Conservation (phyloP, 1,140 invertebrate species). For the Euura saliciscinereae region DNA sequence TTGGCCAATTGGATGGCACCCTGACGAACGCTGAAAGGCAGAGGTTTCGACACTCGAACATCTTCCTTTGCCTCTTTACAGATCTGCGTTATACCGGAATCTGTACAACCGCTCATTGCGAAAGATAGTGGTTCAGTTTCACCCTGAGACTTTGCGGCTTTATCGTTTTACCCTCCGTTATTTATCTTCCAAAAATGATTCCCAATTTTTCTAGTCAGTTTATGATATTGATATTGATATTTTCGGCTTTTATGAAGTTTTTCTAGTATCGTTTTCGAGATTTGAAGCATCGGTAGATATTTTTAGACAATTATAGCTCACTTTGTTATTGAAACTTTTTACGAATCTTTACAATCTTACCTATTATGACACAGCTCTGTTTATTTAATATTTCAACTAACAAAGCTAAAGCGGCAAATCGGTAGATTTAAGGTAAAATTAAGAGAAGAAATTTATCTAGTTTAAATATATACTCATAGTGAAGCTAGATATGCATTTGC, state of each 20-base stretch:
- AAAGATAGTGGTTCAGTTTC: too few relatives aligned
- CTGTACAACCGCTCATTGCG: background rate
- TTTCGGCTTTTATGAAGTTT: too few relatives aligned
- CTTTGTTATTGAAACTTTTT: background rate
- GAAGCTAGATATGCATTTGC: background rate
- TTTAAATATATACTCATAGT: background rate
- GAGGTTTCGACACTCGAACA: background rate
- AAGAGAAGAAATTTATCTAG: background rate
- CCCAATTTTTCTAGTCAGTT: too few relatives aligned
- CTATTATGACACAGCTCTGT: background rate
- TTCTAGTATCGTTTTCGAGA: too few relatives aligned
- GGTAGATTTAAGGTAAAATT: too few relatives aligned
- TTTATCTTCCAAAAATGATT: too few relatives aligned
- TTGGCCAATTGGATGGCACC: slow-evolving; percentile 50
- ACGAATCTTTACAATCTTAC: background rate
- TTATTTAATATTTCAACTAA: background rate
- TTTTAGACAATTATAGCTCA: background rate
- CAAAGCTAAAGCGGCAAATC: background rate
- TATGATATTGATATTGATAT: too few relatives aligned
- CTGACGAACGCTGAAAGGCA: slow-evolving; percentile 23
- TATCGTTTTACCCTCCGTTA: too few relatives aligned
- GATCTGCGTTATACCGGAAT: background rate
- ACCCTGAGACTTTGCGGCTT: too few relatives aligned
- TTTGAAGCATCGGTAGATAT: background rate
- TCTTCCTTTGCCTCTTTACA: background rate